Evolutionary conservation across 2,797 vertebrate genomes (phyloP), one percentile per base, ranked within the genome.

Genomic region (Pogoniulus pusillus): DNA sequence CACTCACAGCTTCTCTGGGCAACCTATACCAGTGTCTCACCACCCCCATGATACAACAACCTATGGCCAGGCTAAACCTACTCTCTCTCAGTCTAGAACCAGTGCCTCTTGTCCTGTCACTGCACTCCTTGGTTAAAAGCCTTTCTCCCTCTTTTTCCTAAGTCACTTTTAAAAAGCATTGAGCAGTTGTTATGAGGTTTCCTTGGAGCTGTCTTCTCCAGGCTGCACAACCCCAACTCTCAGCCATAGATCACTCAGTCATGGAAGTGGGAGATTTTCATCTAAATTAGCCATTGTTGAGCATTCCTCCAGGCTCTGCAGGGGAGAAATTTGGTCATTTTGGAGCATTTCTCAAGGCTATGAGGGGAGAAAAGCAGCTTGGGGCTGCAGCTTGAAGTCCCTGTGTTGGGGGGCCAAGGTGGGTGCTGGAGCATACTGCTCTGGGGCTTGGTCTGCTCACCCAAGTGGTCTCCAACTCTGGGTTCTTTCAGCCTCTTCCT

Each of bases 371-470:
- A 37, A 27, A 76, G 30, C 39, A 65, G 7, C 34, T 24, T 4
- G 0, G 22, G 47, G 30, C 53, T 76, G 45, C 22, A 29, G 35
- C 16, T 63, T 26, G 41, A 41, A 82, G 24, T 39, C 27, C 30
- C 47, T 24, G 53, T 1, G 0, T 3, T 10, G 41, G 10, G 60
- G 37, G n/a, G 12, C 55, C 51, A 55, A 57, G 41, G n/a, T 16
- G 19, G 20, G 20, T 0, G 0, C 9, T 23, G 11, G 8, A 37
- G 15, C 59, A 15, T 22, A 4, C 18, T 0, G 0, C 47, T 63
- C 11, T 2, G 7, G 55, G 41, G 18, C 58, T 55, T 81, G 20
- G 45, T 2, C 19, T 39, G 53, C 32, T 23, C 41, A 22, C 62
- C 54, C 4, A n/a, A 3, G 5, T 57, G 29, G 7, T 62, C 49